These are phyloP conservation scores for Alcis repandata DNA, from an alignment of 2,888 invertebrate genomes.

Conservation along the genomic window DNA sequence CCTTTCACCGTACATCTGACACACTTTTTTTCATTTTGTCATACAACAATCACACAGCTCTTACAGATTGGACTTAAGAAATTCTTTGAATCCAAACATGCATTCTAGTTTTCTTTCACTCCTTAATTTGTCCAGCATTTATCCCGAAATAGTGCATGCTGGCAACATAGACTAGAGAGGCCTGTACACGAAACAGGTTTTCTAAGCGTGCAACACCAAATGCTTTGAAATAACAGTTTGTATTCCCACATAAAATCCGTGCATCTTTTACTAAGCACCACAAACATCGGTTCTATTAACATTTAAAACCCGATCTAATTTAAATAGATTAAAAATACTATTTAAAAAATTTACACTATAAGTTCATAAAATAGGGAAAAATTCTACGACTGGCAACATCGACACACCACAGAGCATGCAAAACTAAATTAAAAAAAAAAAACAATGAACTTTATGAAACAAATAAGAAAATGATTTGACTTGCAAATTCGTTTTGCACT, in stretches of 20 bases:
- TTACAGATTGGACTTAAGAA: not conserved
- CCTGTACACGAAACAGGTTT: conserved; percentile 63
- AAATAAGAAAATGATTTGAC: conserved; percentile 56
- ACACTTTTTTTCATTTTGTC: conserved; percentile 1
- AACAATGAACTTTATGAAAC: conserved; percentile 40
- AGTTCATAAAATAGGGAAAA: conserved; percentile 3
- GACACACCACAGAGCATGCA: conserved; percentile 44
- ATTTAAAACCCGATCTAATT: conserved; percentile 3
- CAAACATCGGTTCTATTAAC: not conserved
- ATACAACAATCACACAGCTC: not conserved
- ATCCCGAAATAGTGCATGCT: conserved; percentile 73
- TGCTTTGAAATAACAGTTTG: conserved; percentile 63
- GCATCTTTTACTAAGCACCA: conserved; percentile 58
- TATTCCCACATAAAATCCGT: conserved; percentile 62
- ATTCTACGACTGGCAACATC: conserved; percentile 32
- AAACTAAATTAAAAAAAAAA: conserved; percentile 43
- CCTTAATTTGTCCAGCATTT: conserved; percentile 66
- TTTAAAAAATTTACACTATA: not conserved
- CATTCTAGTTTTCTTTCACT: conserved; percentile 27
- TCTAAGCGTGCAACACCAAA: conserved; percentile 80
- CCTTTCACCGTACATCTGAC: conserved; percentile 15
- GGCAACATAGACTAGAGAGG: conserved; percentile 55
- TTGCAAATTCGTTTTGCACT: conserved; percentile 53
- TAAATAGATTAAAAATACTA: not conserved
- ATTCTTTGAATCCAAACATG: not conserved